Evolutionary conservation across 2,113 vertebrate species (phyloP), one percentile per base, ranked within the genome.

Genomic region (Zootoca vivipara): DNA sequence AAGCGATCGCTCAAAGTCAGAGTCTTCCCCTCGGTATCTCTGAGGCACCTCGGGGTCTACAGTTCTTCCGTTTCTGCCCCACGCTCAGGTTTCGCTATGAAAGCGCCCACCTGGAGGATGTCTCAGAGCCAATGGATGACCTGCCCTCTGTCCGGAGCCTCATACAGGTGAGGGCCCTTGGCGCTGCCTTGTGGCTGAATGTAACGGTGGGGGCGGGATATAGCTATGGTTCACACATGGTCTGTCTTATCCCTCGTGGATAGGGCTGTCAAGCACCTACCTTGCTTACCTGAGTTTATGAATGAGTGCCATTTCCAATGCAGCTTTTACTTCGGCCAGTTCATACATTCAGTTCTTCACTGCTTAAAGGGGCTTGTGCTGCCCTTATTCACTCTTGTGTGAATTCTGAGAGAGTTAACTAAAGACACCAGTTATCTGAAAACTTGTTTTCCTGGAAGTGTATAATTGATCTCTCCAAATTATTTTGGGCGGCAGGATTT

Each of bases 71-170:
- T 2, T 88, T 83, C 40, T 77, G 28, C 33, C 28, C 22, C n/a
- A 28, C 26, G 38, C 89, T 3, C 89, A 98, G 97, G 83, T 97
- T 97, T 79, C 90, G 87, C 78, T 97, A 94, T 82, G 95, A 96
- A 90, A 93, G 89, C 8, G 84, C 95, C 89, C 96, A 94, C 67
- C 91, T 97, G 4, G 91, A 95, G 77, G 97, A 97, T 56, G 88
- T 96, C 35, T 96, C 95, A 0, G 94, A 96, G 7, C 90, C 80
- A 91, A n/a, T 89, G 92, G 30, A 40, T 87, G 33, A 93, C 58
- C 91, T 98, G 13, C 96, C 97, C 2, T 94, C 97, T 0, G 94
- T 98, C 75, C 93, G 58, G 85, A 90, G 85, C 42, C 96, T 98
- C 2, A 86, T 98, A 72, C 95, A 97, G 96, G 97, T 97, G 35